Base-by-base conservation (phyloP, 1,140 invertebrate species). In the Stenopsyche tienmushanensis region DNA sequence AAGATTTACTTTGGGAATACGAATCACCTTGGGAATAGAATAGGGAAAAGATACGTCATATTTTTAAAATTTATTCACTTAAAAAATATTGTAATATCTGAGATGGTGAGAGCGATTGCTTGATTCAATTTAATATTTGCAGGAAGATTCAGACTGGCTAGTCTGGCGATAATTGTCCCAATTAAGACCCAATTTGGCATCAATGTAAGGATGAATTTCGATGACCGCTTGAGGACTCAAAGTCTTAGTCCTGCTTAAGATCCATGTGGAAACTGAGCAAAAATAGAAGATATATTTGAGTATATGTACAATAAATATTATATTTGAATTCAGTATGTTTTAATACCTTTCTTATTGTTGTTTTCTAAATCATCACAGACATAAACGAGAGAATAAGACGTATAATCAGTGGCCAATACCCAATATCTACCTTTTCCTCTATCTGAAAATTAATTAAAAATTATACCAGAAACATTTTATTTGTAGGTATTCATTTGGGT, bases 401-500 rank as follows among this genome's bases (percentile, higher is more conserved):
- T 42, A 18, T 67, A 67, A 42, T 67, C 65, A 13, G 65, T 67
- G n/a, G 8, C 44, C 23, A 64, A 18, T 25, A 67, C 60, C 65
- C 65, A 67, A 64, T 67, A 67, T 58, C 52, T n/a, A n/a, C n/a
- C n/a, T n/a, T n/a, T n/a, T n/a, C n/a, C n/a, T n/a, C n/a, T n/a
- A n/a, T n/a, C n/a, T n/a, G n/a, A n/a, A n/a, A n/a, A n/a, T n/a
- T n/a, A n/a, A n/a, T n/a, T n/a, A n/a, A n/a, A n/a, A n/a, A n/a
- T n/a, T n/a, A n/a, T n/a, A n/a, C n/a, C n/a, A n/a, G n/a, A n/a
- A n/a, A n/a, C n/a, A n/a, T n/a, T n/a, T n/a, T n/a, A n/a, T n/a
- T n/a, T n/a, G n/a, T n/a, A 13, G 13, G 13, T 8, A 39, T 8
- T 47, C 7, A 47, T 8, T 39, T 47, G 5, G 17, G 5, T 47